Evolutionary conservation across 1,140 invertebrate genomes (phyloP).

Genomic region (Heterodera carotae): DNA sequence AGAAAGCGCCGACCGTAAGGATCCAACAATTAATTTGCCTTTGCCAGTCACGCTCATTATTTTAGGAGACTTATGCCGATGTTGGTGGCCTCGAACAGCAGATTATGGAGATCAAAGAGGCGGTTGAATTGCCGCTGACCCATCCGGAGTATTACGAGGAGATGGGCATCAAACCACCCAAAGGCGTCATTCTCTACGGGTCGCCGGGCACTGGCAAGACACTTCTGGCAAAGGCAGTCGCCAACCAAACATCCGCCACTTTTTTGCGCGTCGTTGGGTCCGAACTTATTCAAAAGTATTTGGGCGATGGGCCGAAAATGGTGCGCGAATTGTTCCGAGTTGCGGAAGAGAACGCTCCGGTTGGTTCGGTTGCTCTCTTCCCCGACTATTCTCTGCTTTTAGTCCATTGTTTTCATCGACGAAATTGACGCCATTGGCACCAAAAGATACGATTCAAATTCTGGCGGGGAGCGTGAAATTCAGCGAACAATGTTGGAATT

Average conservation of each 20-base stretch:
- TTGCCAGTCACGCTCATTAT: background rate
- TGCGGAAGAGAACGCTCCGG: conserved; percentile 95
- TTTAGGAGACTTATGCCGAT: conserved; percentile 93
- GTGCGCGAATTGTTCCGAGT: conserved; percentile 96
- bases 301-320: conserved; percentile 97
- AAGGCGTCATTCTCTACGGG: conserved; percentile 98
- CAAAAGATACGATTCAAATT: conserved; percentile 97
- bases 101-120: conserved; percentile 99
- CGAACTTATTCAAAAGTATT: conserved; percentile 97
- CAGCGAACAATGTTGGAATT: conserved; percentile 99
- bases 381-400: conserved; percentile 31
- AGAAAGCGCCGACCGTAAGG: conserved; percentile 86
- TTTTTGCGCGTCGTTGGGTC: conserved; percentile 97
- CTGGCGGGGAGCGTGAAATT: conserved; percentile 98
- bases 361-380: conserved; percentile 33
- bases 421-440: conserved; percentile 99
- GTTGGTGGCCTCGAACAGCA: conserved; percentile 99
- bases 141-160: conserved; percentile 99
- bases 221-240: conserved; percentile 94
- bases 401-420: conserved; percentile 98
- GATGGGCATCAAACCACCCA: conserved; percentile 99
- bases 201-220: conserved; percentile 98
- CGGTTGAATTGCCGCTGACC: conserved; percentile 94
- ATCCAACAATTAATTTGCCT: background rate
- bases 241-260: conserved; percentile 98